Evolutionary conservation across 2,113 vertebrate genomes (phyloP), one percentile per base, ranked within the genome.

Genomic region (Oophaga pumilio): DNA sequence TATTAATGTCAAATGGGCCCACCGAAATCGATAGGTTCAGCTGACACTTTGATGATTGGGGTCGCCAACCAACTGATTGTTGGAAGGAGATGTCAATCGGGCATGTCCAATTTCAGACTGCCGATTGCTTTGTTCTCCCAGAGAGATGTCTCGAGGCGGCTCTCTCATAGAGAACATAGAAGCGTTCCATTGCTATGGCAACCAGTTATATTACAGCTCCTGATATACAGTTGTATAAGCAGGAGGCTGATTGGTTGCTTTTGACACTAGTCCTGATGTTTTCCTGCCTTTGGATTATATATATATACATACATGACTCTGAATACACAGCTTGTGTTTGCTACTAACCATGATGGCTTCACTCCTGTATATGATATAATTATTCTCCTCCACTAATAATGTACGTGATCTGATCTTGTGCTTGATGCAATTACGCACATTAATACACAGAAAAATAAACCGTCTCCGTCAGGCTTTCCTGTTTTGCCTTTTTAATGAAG

Each of bases 401-500:
- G 17, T 18, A 20, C 28, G 1, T 14, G 17, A 81, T 81, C 59
- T 81, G 59, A 28, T 64, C 79, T 43, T 81, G 28, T 22, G 7
- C n/a, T 22, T 49, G 26, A 6, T 82, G 18, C 59, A 82, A 82
- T 64, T 82, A 82, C 20, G 33, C 26, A 64, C 62, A 64, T 82
- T 18, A 64, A 82, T 20, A 82, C 24, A 10, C 28, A 22, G 79
- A 79, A 81, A 64, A 20, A 62, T 43, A 33, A 22, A 12, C 28
- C 59, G n/a, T 68, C 62, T 68, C 62, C 49, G 4, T 3, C 81
- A 17, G 43, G n/a, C 62, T 69, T 52, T 53, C 64, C 33, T 53
- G n/a, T 62, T 81, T 81, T 68, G 43, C 49, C 49, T 69, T 50
- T 83, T 53, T 53, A 83, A 82, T 68, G 20, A 82, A 82, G 62